These are phyloP conservation scores for Ascidia mentula DNA, from an alignment of 23 tunicate genomes.

Conservation along the genomic window DNA sequence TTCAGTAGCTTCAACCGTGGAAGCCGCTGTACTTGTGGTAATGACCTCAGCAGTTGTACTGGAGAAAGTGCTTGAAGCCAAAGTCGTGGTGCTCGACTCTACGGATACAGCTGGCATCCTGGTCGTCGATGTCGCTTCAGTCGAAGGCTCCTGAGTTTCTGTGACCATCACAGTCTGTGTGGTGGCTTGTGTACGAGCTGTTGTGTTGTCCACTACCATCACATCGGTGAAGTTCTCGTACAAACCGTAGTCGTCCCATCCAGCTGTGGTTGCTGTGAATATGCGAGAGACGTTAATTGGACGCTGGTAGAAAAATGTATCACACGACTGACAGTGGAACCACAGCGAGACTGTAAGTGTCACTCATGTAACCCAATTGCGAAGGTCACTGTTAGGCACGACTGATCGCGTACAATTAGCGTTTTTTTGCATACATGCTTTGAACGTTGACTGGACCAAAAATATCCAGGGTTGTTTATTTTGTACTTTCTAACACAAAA, in stretches of 20 bases:
- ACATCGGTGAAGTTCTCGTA: background rate
- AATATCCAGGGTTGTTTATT: no score
- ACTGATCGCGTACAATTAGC: no score
- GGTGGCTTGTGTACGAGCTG: background rate
- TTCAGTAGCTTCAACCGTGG: background rate
- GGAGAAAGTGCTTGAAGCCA: background rate
- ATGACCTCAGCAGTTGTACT: slow-evolving; percentile 9
- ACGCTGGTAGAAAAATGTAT: background rate
- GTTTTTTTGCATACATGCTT: no score
- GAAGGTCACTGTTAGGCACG: no score
- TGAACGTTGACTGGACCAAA: no score
- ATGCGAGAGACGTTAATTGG: background rate
- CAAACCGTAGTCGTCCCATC: background rate
- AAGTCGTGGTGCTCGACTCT: background rate
- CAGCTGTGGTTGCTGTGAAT: background rate
- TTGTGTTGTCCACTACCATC: background rate
- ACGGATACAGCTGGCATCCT: background rate
- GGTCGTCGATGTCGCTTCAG: background rate
- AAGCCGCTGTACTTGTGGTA: background rate
- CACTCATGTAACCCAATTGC: no score
- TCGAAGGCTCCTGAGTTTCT: background rate
- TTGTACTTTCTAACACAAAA: no score
- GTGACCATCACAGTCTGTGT: background rate
- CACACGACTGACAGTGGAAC: no score
- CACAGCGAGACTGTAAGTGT: no score